Base-by-base conservation (phyloP, 2,888 invertebrate species). In the Agrilus cyanescens region DNA sequence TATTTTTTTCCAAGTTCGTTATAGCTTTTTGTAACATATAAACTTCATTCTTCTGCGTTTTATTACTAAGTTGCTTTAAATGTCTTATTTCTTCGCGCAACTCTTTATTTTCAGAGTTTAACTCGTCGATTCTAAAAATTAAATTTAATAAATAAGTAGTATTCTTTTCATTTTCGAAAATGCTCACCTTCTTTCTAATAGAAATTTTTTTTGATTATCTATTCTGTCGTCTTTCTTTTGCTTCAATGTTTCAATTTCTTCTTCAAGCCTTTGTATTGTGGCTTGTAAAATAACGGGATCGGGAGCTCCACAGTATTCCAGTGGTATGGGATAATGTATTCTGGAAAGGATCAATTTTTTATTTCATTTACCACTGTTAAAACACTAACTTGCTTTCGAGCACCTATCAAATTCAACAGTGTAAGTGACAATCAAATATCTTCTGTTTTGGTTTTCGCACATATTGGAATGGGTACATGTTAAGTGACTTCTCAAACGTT, bases 361-460 rank as follows among this genome's bases (percentile, higher is more conserved):
- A 25, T 25, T 25, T 25, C 10, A 25, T 25, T 25, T 25, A 25
- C 10, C 25, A 25, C 25, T 25, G 8, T 2, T 25, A 35, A 41
- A 39, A 4, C 12, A 12, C n/a, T 31, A 33, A 8, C 6, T 3
- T 20, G 25, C 4, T 20, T 13, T 15, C 8, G 18, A 40, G 41
- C 60, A 71, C 69, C 67, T 65, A 56, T 74, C 73, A 56, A 74
- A 74, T 60, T 74, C 73, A 13, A 71, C 73, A 15, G 68, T 62
- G 45, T 74, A 74, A 2, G 70, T 71, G 20, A 74, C 57, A 49
- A 74, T 74, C 25, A 74, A 59, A 53, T 73, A 74, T 56, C 70
- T 61, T 13, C 48, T 38, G 30, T 47, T 47, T 46, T 57, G 66
- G n/a, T 54, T 51, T 37, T 55, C 52, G 15, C 52, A 53, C 38